Percentiles rank a stretch among this genome's conserved stretches.
These are phyloP conservation scores for Psammodynastes pulverulentus DNA, from an alignment of 2,113 vertebrate species.

Conservation along the genomic window DNA sequence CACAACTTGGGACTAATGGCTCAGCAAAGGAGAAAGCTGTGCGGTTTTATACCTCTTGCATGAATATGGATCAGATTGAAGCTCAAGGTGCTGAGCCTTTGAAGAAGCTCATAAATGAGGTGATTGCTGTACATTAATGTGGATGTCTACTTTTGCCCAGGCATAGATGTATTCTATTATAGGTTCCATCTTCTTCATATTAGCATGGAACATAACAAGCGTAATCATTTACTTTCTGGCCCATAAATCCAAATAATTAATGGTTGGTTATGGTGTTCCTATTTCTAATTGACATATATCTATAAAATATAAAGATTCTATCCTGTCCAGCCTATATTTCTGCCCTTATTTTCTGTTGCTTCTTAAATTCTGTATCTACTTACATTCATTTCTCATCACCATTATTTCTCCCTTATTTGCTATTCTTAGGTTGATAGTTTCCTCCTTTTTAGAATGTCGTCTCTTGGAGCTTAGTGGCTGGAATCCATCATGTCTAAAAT, in stretches of 20 bases:
- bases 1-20: constrained; percentile 23
- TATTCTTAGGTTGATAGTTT: background rate
- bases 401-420: background rate
- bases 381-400: background rate
- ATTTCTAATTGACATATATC: background rate
- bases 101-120: constrained; percentile 78
- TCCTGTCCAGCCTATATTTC: background rate
- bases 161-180: background rate
- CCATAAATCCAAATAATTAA: background rate
- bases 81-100: constrained; percentile 73
- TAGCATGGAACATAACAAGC: background rate
- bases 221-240: background rate
- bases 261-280: background rate
- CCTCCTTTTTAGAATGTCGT: background rate
- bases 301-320: background rate
- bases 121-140: constrained; percentile 49
- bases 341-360: background rate
- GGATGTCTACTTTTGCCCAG: background rate
- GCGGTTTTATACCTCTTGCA: constrained; percentile 82
- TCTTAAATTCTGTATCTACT: background rate
- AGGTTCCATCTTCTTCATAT: background rate
- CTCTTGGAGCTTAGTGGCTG: background rate
- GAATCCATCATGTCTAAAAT: background rate
- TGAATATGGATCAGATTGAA: constrained; percentile 77
- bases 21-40: constrained; percentile 79